Evolutionary conservation across 2,113 vertebrate species (phyloP).

Genomic region (Hoplias malabaricus): DNA sequence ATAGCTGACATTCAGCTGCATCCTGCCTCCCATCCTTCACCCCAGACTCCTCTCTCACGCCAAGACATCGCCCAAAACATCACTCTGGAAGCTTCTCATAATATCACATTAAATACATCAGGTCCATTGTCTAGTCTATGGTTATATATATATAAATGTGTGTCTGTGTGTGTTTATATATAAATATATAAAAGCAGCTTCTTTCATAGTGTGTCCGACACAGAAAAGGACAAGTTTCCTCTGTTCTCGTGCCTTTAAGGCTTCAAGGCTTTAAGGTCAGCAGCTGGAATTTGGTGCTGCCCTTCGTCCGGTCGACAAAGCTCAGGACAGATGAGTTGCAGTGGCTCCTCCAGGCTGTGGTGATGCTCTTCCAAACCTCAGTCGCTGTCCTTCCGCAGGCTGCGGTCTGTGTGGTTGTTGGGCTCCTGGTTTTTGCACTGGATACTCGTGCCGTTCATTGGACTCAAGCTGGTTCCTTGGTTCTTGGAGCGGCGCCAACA

Average conservation of each 20-base stretch:
- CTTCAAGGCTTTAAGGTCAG: background rate
- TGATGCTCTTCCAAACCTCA: slow-evolving; percentile 44
- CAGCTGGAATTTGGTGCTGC: background rate
- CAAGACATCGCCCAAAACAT: slow-evolving; percentile 49
- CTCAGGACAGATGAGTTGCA: background rate
- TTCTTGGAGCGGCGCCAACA: slow-evolving; percentile 73
- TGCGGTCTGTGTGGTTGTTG: slow-evolving; percentile 69
- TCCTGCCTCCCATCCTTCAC: slow-evolving; percentile 56
- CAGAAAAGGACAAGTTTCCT: slow-evolving; percentile 4
- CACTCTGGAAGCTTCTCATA: slow-evolving; percentile 57
- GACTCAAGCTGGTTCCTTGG: slow-evolving; percentile 69
- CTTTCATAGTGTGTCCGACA: slow-evolving; percentile 18
- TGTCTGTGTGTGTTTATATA: too few relatives aligned
- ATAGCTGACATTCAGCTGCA: slow-evolving; percentile 62
- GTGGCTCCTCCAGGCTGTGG: background rate
- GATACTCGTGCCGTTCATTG: slow-evolving; percentile 75
- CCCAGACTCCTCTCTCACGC: slow-evolving; percentile 39
- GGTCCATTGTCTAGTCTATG: slow-evolving; percentile 42
- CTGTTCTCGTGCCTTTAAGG: background rate
- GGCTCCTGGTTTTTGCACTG: slow-evolving; percentile 77
- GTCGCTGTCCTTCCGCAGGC: slow-evolving; percentile 72
- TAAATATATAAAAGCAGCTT: slow-evolving; percentile 37
- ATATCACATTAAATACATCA: slow-evolving; percentile 43
- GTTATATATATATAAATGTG: slow-evolving; percentile 28
- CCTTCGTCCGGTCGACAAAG: background rate